Conservation (phyloP, 2,113 vertebrate species). For the Edolisoma coerulescens region DNA sequence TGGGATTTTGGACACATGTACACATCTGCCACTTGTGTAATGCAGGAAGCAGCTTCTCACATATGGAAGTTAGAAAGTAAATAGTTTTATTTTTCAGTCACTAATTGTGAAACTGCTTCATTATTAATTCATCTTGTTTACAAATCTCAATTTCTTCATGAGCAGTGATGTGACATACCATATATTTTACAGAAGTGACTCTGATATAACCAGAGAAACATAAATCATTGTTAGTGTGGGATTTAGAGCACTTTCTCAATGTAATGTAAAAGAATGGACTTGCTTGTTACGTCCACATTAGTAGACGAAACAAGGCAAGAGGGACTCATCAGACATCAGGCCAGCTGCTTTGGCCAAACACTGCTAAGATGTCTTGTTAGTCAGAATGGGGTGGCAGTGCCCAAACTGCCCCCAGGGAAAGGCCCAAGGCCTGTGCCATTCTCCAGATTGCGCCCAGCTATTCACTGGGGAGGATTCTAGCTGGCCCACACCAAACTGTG, state of each 20-base stretch:
- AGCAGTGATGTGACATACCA: not conserved
- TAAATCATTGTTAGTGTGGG: not conserved
- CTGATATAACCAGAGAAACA: not conserved
- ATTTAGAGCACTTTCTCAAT: not conserved
- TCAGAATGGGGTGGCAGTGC: not conserved
- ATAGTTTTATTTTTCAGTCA: not conserved
- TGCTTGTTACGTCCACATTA: accelerated
- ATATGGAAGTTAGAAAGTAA: not conserved
- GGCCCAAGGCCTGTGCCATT: not conserved
- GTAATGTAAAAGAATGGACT: not conserved
- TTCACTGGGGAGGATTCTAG: not conserved
- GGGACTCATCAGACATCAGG: not conserved
- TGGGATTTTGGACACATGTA: not conserved
- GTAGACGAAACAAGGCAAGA: not conserved
- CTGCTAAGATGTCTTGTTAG: not conserved
- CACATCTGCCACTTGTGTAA: not conserved
- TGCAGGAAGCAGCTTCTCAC: not conserved
- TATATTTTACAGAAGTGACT: not conserved
- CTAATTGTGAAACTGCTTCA: not conserved
- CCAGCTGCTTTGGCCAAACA: not conserved
- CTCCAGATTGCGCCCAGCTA: not conserved
- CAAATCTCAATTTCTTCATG: not conserved
- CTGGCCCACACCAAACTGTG: not conserved
- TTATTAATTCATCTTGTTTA: not conserved
- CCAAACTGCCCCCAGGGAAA: not conserved